Percentiles rank a stretch among this genome's conserved stretches.
These are phyloP conservation scores for Lasioglossum morio DNA, from an alignment of 2,888 invertebrate genomes.

Conservation along the genomic window DNA sequence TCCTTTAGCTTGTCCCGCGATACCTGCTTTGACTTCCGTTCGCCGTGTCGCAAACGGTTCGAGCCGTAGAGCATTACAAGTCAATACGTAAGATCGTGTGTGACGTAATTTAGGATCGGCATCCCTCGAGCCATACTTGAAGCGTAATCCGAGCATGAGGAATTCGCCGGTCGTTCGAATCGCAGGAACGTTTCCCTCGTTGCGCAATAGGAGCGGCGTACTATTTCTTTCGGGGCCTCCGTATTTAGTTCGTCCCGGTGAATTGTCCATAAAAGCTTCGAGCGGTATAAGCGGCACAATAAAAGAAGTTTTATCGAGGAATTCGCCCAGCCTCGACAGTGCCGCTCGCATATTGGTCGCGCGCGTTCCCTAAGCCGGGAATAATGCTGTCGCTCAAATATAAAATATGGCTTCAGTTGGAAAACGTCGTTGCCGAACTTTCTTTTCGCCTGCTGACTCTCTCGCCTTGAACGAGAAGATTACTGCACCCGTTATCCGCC, in stretches of 20 bases:
- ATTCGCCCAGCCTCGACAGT: background rate
- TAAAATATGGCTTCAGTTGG: conserved; percentile 10
- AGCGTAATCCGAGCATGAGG: background rate
- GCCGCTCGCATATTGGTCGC: conserved; percentile 11
- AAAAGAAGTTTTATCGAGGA: conserved; percentile 7
- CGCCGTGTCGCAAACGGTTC: background rate
- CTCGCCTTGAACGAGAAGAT: background rate
- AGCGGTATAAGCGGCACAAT: conserved; percentile 15
- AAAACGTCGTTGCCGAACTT: conserved; percentile 2
- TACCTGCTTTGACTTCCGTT: background rate
- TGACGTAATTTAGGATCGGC: conserved; percentile 7
- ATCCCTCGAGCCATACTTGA: background rate
- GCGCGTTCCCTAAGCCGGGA: background rate
- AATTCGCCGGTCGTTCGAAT: conserved; percentile 3
- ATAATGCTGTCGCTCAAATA: conserved; percentile 17
- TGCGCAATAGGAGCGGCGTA: background rate
- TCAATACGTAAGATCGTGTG: background rate
- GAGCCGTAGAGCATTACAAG: background rate
- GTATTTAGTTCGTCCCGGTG: background rate
- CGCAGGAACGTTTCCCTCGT: background rate
- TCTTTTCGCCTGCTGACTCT: background rate
- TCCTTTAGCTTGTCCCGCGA: background rate
- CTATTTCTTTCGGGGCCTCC: background rate
- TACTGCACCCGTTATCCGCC: background rate
- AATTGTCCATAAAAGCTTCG: conserved; percentile 17